A percentile compares a stretch with the other conserved stretches of the same genome.
Conservation (phyloP, 2,113 vertebrate genomes). For the Platycercus adscitus region DNA sequence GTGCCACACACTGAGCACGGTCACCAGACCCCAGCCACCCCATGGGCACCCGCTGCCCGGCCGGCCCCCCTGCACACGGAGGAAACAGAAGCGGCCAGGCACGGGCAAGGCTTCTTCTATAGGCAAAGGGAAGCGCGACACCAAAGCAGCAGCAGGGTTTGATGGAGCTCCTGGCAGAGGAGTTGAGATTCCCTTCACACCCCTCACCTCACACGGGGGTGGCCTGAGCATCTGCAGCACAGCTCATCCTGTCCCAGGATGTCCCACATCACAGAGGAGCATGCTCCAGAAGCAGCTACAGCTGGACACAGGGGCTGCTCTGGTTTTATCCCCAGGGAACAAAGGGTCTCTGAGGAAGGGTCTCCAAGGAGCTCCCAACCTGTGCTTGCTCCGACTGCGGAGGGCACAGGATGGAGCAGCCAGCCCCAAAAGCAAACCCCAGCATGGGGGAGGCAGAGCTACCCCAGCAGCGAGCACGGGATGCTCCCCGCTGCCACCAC, state of each 20-base stretch:
- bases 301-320: background rate
- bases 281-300: accelerated
- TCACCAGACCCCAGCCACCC: accelerated
- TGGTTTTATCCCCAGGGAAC: background rate
- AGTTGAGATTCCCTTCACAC: background rate
- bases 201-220: background rate
- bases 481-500: background rate
- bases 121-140: background rate
- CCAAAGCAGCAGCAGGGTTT: background rate
- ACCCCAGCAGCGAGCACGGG: accelerated
- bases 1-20: accelerated
- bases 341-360: background rate
- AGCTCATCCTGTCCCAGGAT: background rate
- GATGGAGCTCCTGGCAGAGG: accelerated
- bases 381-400: accelerated
- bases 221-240: background rate
- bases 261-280: background rate
- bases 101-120: background rate
- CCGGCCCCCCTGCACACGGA: background rate
- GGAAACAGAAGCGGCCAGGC: background rate
- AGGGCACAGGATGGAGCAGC: background rate
- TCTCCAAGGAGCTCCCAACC: background rate
- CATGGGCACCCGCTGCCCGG: background rate
- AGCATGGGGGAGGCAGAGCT: background rate
- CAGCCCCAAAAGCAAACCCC: background rate